Evolutionary conservation across 2,888 invertebrate genomes (phyloP).

Genomic region (Drosophila neotestacea): DNA sequence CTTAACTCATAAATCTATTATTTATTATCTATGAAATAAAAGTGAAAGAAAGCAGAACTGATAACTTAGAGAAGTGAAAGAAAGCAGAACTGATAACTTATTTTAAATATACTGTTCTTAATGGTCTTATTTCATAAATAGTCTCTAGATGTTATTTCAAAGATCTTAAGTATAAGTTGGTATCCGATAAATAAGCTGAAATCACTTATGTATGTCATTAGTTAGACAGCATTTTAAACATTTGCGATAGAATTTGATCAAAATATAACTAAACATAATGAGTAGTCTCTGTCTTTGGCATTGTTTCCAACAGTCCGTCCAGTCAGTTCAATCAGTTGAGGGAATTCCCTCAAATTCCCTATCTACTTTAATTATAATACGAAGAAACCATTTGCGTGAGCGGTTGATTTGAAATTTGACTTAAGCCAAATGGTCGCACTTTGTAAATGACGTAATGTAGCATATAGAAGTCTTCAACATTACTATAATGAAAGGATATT

Average conservation of each 20-base stretch:
- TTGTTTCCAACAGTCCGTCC: constrained; percentile 32
- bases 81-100: not conserved
- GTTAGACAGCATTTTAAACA: not conserved
- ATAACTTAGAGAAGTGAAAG: not conserved
- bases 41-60: not conserved
- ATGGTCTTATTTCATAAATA: too few relatives aligned
- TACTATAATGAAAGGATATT: constrained; percentile 96
- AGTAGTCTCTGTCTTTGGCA: constrained; percentile 51
- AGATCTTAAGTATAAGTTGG: too few relatives aligned
- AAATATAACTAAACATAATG: constrained; percentile 2
- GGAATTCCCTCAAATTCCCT: not conserved
- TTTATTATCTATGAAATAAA: not conserved
- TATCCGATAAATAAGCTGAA: too few relatives aligned
- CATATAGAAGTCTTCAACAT: constrained; percentile 96
- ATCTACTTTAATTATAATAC: not conserved
- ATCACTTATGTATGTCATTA: not conserved
- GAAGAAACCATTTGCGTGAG: not conserved
- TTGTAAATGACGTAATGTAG: constrained; percentile 97
- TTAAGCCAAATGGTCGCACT: constrained; percentile 90
- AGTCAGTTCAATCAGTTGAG: too few relatives aligned
- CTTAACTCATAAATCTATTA: not conserved
- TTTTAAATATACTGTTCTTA: too few relatives aligned
- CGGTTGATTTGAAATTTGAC: constrained; percentile 19
- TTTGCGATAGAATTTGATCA: not conserved
- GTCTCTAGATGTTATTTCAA: too few relatives aligned